Conservation (phyloP, 1,140 invertebrate species). For the Psix sp. region DNA sequence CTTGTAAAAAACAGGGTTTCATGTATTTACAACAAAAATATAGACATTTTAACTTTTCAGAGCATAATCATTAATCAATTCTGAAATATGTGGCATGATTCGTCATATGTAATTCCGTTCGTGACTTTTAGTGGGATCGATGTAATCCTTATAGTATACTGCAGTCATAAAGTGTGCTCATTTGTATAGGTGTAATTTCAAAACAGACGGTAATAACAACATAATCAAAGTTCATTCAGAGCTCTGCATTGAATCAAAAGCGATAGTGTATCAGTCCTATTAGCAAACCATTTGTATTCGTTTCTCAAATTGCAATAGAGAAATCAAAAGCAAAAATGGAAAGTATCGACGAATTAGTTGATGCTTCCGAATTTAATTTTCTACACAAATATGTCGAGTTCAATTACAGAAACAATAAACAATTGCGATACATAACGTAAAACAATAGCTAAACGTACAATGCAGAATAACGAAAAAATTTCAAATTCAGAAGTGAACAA, state of each 20-base stretch:
- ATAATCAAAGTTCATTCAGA: conserved; percentile 59
- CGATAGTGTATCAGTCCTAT: conserved; percentile 46
- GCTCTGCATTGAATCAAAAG: conserved; percentile 25
- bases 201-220: conserved; percentile 48
- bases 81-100: too few relatives aligned
- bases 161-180: conserved; percentile 39
- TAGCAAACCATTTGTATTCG: conserved; percentile 34
- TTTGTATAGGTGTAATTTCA: conserved; percentile 42
- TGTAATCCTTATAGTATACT: conserved; percentile 30
- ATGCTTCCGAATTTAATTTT: conserved; percentile 26
- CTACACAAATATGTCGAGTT: conserved; percentile 36
- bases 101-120: conserved; percentile 3
- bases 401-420: conserved; percentile 42
- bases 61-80: too few relatives aligned
- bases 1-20: too few relatives aligned
- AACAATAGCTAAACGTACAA: not conserved
- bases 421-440: conserved; percentile 7
- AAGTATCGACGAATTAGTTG: conserved; percentile 39
- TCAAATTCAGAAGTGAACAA: too few relatives aligned
- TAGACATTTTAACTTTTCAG: too few relatives aligned
- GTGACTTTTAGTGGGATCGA: conserved; percentile 3
- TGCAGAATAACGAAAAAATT: not conserved
- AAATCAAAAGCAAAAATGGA: not conserved
- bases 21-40: too few relatives aligned
- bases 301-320: conserved; percentile 30